These are phyloP conservation scores for Therioaphis trifolii DNA, from an alignment of 2,888 invertebrate genomes.

Conservation along the genomic window DNA sequence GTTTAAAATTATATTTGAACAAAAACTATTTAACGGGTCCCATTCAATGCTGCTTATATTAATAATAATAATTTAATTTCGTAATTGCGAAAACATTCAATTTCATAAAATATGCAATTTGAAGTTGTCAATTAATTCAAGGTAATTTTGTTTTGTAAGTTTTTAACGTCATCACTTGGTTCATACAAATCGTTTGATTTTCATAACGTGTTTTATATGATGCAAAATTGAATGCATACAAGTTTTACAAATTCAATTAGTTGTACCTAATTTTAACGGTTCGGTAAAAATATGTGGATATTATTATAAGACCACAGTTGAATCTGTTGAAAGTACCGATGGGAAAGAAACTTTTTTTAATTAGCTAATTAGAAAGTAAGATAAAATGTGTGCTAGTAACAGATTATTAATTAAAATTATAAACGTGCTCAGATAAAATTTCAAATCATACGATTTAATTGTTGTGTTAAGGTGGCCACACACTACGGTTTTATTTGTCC, in stretches of 20 bases:
- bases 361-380: background rate
- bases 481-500: too few species aligned
- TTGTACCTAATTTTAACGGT: background rate
- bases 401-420: too few species aligned
- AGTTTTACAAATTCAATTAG: background rate
- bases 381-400: too few species aligned
- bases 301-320: background rate
- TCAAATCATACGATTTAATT: too few species aligned
- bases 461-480: too few species aligned
- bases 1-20: too few species aligned
- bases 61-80: too few species aligned
- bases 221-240: background rate
- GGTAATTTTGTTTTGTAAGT: background rate
- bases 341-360: background rate
- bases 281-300: background rate
- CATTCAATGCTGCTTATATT: too few species aligned
- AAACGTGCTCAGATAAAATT: too few species aligned
- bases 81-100: too few species aligned
- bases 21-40: too few species aligned
- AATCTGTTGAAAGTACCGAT: background rate
- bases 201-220: background rate
- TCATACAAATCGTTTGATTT: background rate
- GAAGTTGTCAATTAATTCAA: background rate
- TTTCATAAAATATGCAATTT: background rate
- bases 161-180: background rate